A percentile compares a stretch with the other conserved stretches of the same genome.
Conservation (phyloP, 2,797 vertebrate species). For the Monodelphis domestica region DNA sequence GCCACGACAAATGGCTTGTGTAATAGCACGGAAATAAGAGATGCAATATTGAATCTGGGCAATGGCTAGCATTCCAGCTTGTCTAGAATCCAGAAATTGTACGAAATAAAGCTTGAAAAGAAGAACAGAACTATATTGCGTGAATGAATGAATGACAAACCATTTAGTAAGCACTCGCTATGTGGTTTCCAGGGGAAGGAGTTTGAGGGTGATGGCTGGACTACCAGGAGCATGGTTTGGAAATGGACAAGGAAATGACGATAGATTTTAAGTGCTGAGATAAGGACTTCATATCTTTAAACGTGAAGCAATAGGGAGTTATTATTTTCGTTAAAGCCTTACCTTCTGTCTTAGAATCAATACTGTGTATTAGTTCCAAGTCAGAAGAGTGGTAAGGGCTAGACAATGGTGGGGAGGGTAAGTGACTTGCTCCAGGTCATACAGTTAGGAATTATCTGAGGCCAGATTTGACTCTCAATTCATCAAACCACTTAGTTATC, state of each 20-base stretch:
- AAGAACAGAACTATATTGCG: background rate
- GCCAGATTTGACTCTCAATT: no score
- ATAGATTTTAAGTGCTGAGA: background rate
- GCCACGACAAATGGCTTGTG: background rate
- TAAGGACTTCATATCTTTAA: background rate
- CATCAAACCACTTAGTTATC: no score
- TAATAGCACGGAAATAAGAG: background rate
- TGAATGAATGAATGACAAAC: no score
- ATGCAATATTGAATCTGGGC: background rate
- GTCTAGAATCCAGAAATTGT: background rate
- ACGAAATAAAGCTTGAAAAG: background rate
- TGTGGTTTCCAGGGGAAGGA: background rate
- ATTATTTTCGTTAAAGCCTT: no score
- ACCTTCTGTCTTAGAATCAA: no score
- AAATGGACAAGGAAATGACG: background rate
- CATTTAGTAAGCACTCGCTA: background rate
- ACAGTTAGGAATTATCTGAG: no score
- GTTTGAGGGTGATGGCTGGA: background rate
- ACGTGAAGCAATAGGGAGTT: no score
- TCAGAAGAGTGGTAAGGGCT: no score
- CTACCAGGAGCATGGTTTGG: background rate
- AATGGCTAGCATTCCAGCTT: background rate
- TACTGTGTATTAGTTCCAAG: no score
- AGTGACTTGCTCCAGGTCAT: no score
- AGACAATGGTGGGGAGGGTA: no score